A percentile compares a stretch with the other conserved stretches of the same genome.
Evolutionary conservation across 1,140 invertebrate genomes (phyloP).

Genomic region (Brachionus rotundiformis): DNA sequence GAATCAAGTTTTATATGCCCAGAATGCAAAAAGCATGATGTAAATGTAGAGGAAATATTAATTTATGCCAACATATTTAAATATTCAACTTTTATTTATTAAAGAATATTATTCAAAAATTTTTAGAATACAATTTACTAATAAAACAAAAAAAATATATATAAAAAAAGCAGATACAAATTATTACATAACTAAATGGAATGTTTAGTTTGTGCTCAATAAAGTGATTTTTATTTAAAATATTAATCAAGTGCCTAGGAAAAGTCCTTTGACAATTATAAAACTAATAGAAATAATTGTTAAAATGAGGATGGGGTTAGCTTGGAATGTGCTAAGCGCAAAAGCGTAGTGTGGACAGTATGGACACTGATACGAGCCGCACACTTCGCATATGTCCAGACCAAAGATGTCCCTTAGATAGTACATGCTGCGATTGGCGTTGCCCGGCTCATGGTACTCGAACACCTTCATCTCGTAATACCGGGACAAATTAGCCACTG

Average conservation of each 20-base stretch:
- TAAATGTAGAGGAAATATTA: too few species aligned
- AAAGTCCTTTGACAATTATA: background rate
- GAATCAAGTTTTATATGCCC: too few species aligned
- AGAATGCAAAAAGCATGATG: too few species aligned
- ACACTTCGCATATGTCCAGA: slow-evolving; percentile 94
- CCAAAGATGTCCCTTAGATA: slow-evolving; percentile 82
- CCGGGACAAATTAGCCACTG: slow-evolving; percentile 91
- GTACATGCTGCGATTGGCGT: slow-evolving; percentile 88
- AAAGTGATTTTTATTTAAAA: background rate
- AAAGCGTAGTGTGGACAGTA: slow-evolving; percentile 74
- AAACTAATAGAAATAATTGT: slow-evolving; percentile 14
- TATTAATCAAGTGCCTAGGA: background rate
- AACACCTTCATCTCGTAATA: slow-evolving; percentile 85
- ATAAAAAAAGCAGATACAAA: background rate
- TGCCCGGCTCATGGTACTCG: slow-evolving; percentile 93
- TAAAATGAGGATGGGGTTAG: background rate
- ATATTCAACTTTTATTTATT: background rate
- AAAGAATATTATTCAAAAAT: background rate
- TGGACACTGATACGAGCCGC: slow-evolving; percentile 93
- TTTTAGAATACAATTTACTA: background rate
- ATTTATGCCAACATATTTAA: too few species aligned
- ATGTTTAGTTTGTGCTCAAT: slow-evolving; percentile 21
- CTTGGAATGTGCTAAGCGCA: background rate
- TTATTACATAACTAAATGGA: slow-evolving; percentile 15
- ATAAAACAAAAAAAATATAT: background rate